Percentiles rank a stretch among this genome's conserved stretches.
Conservation (phyloP, 2,113 vertebrate species). For the Puffinus mauretanicus region DNA sequence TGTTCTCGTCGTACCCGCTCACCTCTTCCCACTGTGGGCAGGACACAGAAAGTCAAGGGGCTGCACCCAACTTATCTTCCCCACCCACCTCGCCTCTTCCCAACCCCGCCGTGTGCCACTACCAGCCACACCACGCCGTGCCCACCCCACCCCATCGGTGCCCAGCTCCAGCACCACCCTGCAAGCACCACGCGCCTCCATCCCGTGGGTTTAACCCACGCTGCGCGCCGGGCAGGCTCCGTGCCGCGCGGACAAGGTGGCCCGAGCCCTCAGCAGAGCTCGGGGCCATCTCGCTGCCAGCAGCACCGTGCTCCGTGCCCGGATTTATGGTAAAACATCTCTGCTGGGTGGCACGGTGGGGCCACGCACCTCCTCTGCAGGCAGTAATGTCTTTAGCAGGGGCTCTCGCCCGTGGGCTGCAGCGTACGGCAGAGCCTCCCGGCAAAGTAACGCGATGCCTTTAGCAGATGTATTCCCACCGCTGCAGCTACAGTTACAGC, state of each 20-base stretch:
- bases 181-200: accelerated
- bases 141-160: neutral
- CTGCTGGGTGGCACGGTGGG: neutral
- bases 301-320: neutral
- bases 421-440: accelerated
- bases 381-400: neutral
- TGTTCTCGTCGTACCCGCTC: constrained; percentile 95
- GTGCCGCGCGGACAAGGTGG: neutral
- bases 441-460: neutral
- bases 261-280: neutral
- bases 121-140: neutral
- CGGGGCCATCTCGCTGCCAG: accelerated
- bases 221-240: accelerated
- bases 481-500: neutral
- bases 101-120: accelerated
- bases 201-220: neutral
- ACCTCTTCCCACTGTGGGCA: constrained; percentile 93
- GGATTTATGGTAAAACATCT: neutral
- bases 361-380: neutral
- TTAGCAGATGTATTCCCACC: neutral
- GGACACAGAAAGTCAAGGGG: neutral
- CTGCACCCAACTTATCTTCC: neutral
- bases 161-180: neutral
- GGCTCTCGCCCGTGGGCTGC: neutral
- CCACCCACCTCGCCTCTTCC: neutral